A percentile compares a stretch with the other conserved stretches of the same genome.
Evolutionary conservation across 2,113 vertebrate species (phyloP).

Genomic region (Pluvialis apricaria): DNA sequence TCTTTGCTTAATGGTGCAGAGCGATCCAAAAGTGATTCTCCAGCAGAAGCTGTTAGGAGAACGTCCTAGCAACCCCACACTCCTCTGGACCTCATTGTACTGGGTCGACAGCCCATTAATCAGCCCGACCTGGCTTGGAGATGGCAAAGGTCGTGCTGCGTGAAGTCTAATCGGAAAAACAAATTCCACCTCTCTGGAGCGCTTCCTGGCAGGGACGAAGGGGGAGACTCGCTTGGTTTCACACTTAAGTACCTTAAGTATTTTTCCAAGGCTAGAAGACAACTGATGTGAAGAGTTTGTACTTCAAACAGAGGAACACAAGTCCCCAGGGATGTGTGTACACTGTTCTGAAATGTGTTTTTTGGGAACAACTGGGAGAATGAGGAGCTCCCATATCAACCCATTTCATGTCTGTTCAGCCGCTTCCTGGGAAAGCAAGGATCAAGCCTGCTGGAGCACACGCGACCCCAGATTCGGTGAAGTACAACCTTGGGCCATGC

Average conservation of each 20-base stretch:
- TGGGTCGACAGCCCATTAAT: constrained; percentile 30
- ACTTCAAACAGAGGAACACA: constrained; percentile 18
- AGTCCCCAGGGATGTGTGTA: neutral
- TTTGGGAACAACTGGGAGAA: neutral
- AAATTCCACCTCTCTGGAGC: constrained; percentile 23
- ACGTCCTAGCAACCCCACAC: neutral
- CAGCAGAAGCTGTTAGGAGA: constrained; percentile 34
- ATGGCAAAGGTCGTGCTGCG: constrained; percentile 4
- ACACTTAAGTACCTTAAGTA: constrained; percentile 50
- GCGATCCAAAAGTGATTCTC: constrained; percentile 16
- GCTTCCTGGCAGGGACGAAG: constrained; percentile 5
- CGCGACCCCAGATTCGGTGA: neutral
- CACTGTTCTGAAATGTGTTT: neutral
- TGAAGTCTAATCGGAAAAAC: constrained; percentile 59
- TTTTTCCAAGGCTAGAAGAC: constrained; percentile 51
- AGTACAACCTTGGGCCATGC: neutral
- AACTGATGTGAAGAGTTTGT: neutral
- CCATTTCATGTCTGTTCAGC: neutral
- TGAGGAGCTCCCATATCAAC: neutral
- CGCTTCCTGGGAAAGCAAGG: neutral
- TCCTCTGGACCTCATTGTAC: constrained; percentile 19
- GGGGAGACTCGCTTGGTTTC: constrained; percentile 35
- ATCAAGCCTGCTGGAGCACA: neutral
- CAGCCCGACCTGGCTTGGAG: constrained; percentile 38
- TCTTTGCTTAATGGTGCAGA: constrained; percentile 36